Conservation (phyloP, 2,113 vertebrate genomes). For the Cyanocitta stelleri region DNA sequence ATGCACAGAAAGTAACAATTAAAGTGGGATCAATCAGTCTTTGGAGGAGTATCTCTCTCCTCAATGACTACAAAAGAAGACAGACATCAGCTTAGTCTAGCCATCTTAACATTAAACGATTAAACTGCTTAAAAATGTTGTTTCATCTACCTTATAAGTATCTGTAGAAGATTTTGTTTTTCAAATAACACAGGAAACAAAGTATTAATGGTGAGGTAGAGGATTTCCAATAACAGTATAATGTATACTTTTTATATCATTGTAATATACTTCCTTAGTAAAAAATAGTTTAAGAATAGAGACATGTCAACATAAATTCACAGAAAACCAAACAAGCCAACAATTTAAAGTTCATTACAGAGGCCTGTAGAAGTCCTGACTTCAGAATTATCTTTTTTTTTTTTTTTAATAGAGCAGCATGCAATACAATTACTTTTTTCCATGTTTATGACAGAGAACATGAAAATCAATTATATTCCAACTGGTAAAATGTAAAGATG, state of each 20-base stretch:
- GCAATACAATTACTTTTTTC: background rate
- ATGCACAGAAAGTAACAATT: background rate
- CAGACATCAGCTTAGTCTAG: background rate
- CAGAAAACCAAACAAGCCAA: background rate
- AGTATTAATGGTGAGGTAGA: background rate
- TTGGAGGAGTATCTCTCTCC: background rate
- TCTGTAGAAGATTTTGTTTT: background rate
- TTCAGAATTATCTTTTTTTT: background rate
- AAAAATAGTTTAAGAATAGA: background rate
- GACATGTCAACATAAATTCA: background rate
- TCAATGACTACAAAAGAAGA: background rate
- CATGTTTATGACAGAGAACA: background rate
- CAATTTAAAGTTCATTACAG: background rate
- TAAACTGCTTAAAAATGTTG: background rate
- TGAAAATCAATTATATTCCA: background rate
- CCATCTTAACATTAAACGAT: background rate
- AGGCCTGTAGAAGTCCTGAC: background rate
- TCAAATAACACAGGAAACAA: background rate
- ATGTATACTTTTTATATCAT: background rate
- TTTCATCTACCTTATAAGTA: background rate
- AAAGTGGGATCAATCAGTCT: background rate
- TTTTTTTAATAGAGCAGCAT: background rate
- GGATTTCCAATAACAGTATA: background rate
- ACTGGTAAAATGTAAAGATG: background rate
- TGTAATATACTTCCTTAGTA: background rate